phyloP scores from a whole-genome alignment of 2,113 vertebrate genomes.

The Alligator mississippiensis region DNA sequence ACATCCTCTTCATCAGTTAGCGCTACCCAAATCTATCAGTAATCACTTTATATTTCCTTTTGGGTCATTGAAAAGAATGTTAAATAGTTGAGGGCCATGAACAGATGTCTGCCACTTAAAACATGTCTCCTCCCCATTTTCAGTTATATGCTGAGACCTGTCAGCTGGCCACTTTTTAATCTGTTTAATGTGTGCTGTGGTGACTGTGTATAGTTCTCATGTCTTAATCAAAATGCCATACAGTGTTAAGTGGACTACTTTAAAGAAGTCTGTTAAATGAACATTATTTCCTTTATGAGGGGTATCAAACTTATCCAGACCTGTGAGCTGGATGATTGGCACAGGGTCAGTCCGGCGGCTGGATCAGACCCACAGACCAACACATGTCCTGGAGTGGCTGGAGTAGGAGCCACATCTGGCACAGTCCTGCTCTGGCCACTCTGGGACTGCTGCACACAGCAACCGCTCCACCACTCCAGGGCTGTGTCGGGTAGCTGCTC shows the following conservation, averaged over 20 bases:
- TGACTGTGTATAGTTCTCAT: neutral
- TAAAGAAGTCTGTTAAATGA: neutral
- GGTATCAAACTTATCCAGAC: too few species aligned
- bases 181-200: neutral
- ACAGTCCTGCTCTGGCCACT: too few species aligned
- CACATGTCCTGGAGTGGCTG: too few species aligned
- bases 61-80: neutral
- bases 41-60: neutral
- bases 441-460: too few species aligned
- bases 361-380: too few species aligned
- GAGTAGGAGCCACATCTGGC: too few species aligned
- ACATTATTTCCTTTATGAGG: neutral
- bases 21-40: neutral
- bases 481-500: too few species aligned
- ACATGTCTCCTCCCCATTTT: neutral
- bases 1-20: neutral
- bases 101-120: neutral
- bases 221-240: constrained; percentile 10
- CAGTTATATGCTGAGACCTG: neutral
- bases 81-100: neutral
- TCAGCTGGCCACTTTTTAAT: neutral
- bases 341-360: too few species aligned
- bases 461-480: too few species aligned
- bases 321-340: too few species aligned
- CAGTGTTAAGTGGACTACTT: neutral